Conservation (phyloP, 1,140 invertebrate species). For the Drosophila obscura region DNA sequence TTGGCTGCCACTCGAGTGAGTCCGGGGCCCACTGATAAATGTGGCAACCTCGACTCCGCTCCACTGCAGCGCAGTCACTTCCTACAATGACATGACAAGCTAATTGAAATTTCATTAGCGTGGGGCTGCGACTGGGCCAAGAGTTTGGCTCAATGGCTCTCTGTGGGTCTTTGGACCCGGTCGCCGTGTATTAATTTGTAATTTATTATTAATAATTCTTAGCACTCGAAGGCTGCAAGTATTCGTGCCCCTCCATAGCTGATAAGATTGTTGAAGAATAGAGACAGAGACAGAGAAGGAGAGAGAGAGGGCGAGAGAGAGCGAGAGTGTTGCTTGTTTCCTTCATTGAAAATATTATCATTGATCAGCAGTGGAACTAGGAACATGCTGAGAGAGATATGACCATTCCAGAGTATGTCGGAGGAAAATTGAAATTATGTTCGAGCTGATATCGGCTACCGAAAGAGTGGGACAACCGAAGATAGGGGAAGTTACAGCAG, state of each 20-base stretch:
- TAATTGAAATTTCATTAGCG: constrained; percentile 82
- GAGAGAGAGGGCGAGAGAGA: too few relatives aligned
- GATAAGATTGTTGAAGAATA: constrained; percentile 56
- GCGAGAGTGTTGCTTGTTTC: constrained; percentile 16
- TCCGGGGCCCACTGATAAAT: constrained; percentile 37
- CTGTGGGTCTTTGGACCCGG: not conserved
- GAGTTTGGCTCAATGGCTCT: too few relatives aligned
- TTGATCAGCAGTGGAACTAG: constrained; percentile 52
- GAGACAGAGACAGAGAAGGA: too few relatives aligned
- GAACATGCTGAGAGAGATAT: constrained; percentile 22
- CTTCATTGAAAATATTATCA: constrained; percentile 65
- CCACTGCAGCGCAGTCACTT: constrained; percentile 47
- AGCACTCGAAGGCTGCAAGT: constrained; percentile 51
- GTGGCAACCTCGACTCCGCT: constrained; percentile 28
- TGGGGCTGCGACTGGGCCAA: constrained; percentile 24
- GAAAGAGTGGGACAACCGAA: constrained; percentile 15
- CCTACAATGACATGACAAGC: constrained; percentile 63
- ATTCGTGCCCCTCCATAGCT: constrained; percentile 15
- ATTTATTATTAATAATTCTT: constrained; percentile 82
- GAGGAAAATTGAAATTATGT: constrained; percentile 53
- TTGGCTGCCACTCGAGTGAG: constrained; percentile 3
- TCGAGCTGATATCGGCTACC: constrained; percentile 41
- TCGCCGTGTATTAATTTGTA: constrained; percentile 63
- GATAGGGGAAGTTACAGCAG: constrained; percentile 19
- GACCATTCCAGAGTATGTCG: constrained; percentile 28